Evolutionary conservation across 2,113 vertebrate species (phyloP).

Genomic region (Saguinus midas): DNA sequence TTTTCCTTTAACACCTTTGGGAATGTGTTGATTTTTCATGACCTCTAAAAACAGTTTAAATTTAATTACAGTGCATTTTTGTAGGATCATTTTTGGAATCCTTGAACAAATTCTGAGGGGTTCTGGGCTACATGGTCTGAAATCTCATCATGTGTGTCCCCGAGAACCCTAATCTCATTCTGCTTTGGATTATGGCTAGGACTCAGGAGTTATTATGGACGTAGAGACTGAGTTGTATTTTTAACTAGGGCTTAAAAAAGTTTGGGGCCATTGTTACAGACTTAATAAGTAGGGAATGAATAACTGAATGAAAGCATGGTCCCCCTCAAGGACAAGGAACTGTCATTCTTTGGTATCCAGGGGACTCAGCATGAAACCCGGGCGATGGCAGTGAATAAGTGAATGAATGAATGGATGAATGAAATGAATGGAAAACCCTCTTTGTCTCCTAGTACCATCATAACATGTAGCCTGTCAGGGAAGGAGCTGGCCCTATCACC

Average conservation of each 20-base stretch:
- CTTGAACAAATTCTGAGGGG: not conserved
- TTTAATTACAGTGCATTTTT: not conserved
- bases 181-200: not conserved
- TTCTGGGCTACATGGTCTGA: not conserved
- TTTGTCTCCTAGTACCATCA: not conserved
- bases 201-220: too few species aligned
- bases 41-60: not conserved
- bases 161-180: not conserved
- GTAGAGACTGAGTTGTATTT: not conserved
- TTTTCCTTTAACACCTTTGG: slow-evolving; percentile 12
- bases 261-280: too few species aligned
- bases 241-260: not conserved
- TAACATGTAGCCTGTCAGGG: accelerated
- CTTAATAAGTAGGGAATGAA: not conserved
- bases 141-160: accelerated
- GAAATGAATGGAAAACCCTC: not conserved
- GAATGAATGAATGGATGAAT: not conserved
- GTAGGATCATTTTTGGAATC: not conserved
- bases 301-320: not conserved
- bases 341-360: not conserved
- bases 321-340: too few species aligned
- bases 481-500: not conserved
- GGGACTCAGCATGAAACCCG: not conserved
- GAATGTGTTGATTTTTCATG: not conserved
- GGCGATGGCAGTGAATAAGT: not conserved